Percentiles rank a stretch among this genome's conserved stretches.
Evolutionary conservation across 2,888 invertebrate genomes (phyloP).

Genomic region (Philereme transversata): DNA sequence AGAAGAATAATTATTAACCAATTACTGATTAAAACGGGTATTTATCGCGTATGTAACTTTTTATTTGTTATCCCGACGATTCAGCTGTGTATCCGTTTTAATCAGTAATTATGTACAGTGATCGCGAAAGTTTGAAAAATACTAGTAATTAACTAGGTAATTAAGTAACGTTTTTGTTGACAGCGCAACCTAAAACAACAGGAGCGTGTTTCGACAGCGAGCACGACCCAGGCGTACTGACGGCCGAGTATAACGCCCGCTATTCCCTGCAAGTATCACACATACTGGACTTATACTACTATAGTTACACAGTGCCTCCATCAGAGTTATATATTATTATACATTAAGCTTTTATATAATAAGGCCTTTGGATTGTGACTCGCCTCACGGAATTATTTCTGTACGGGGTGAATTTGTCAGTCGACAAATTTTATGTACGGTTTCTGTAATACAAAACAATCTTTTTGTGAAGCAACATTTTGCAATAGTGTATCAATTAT

Average conservation of each 20-base stretch:
- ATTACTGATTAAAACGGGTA: no score
- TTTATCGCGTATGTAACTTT: no score
- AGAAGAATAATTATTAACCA: no score
- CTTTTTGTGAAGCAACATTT: no score
- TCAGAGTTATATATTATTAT: constrained; percentile 55
- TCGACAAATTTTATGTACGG: no score
- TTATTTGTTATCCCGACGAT: no score
- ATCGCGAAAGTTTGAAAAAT: no score
- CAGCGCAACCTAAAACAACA: constrained; percentile 75
- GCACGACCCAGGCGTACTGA: constrained; percentile 82
- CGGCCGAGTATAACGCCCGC: constrained; percentile 65
- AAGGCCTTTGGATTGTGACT: constrained; percentile 33
- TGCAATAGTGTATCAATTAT: no score
- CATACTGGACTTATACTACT: constrained; percentile 52
- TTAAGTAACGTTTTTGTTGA: constrained; percentile 33
- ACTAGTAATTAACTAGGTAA: background rate
- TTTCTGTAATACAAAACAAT: no score
- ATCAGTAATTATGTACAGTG: background rate
- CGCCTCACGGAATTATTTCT: no score
- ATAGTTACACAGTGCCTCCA: constrained; percentile 59
- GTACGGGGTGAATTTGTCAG: no score
- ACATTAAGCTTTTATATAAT: constrained; percentile 52
- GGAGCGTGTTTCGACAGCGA: constrained; percentile 72
- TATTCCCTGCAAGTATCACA: constrained; percentile 64
- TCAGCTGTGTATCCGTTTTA: no score